Conservation (phyloP, 2,888 invertebrate genomes). For the Cryptocephalus primarius region DNA sequence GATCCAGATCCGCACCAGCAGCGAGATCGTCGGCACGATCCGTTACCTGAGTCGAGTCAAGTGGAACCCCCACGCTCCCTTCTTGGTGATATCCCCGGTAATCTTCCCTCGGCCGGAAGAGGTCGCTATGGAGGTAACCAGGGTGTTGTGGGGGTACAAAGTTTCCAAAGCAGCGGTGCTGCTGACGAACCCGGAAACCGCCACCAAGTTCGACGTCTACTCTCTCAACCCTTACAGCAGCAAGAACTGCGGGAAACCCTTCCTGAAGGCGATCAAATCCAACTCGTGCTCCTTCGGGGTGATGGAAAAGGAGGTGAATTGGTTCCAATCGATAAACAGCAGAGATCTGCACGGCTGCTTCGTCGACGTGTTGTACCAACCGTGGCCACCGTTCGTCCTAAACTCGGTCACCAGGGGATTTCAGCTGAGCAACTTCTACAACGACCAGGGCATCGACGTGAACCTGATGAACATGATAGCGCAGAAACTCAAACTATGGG, state of each 20-base stretch:
- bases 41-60: slow-evolving; percentile 4
- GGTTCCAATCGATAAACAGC: slow-evolving; percentile 21
- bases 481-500: slow-evolving; percentile 13
- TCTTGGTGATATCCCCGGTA: slow-evolving; percentile 18
- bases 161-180: slow-evolving; percentile 22
- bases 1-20: slow-evolving; percentile 11
- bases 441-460: slow-evolving; percentile 15
- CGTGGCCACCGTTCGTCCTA: slow-evolving; percentile 29
- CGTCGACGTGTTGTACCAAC: slow-evolving; percentile 23
- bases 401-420: background rate
- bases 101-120: slow-evolving; percentile 10
- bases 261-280: slow-evolving; percentile 12
- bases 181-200: slow-evolving; percentile 12
- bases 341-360: slow-evolving; percentile 25
- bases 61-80: slow-evolving; percentile 18
- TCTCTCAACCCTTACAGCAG: slow-evolving; percentile 24
- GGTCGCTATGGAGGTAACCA: slow-evolving; percentile 15
- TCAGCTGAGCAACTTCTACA: slow-evolving; percentile 3
- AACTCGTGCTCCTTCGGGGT: slow-evolving; percentile 17
- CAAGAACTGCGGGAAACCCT: slow-evolving; percentile 17
- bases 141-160: slow-evolving; percentile 12
- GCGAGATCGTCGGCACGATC: slow-evolving; percentile 9
- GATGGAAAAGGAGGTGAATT: slow-evolving; percentile 5
- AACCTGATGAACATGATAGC: slow-evolving; percentile 17
- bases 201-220: slow-evolving; percentile 17